Conservation (phyloP, 2,888 invertebrate species). For the Schizaphis graminum region DNA sequence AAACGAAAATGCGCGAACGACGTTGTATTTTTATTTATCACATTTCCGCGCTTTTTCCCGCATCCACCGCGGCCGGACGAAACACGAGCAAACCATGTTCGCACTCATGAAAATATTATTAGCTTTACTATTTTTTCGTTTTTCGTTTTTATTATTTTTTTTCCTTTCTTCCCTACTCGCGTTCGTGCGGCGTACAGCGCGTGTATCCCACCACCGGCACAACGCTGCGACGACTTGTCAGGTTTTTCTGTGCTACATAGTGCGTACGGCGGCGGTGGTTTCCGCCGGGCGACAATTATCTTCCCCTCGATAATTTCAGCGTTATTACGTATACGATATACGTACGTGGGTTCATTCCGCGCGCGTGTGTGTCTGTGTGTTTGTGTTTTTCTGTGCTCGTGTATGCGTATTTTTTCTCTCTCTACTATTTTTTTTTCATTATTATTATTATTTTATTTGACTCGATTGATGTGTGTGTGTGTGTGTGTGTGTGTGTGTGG, state of each 20-base stretch:
- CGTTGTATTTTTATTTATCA: slow-evolving; percentile 32
- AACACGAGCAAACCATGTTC: slow-evolving; percentile 62
- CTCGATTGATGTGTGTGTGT: slow-evolving; percentile 7
- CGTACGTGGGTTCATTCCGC: slow-evolving; percentile 50
- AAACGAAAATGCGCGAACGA: slow-evolving; percentile 28
- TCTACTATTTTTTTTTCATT: slow-evolving; percentile 36
- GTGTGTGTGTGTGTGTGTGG: slow-evolving; percentile 6
- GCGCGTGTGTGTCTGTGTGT: not conserved
- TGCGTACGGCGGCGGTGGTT: slow-evolving; percentile 50
- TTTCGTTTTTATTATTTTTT: not conserved
- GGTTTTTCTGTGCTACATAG: slow-evolving; percentile 47
- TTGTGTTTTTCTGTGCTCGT: not conserved
- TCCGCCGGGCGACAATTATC: slow-evolving; percentile 66
- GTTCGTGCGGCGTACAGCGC: not conserved
- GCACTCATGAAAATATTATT: slow-evolving; percentile 63
- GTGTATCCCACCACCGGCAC: slow-evolving; percentile 43
- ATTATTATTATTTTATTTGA: slow-evolving; percentile 28
- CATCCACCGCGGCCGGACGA: slow-evolving; percentile 41
- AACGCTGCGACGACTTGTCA: slow-evolving; percentile 56
- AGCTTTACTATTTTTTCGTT: slow-evolving; percentile 55
- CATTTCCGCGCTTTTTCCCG: slow-evolving; percentile 59
- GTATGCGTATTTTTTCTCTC: slow-evolving; percentile 33
- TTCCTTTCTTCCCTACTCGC: slow-evolving; percentile 53
- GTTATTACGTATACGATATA: slow-evolving; percentile 62
- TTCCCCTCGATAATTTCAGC: slow-evolving; percentile 66